A percentile compares a stretch with the other conserved stretches of the same genome.
phyloP scores from a whole-genome alignment of 2,888 invertebrate genomes.

The Entomobrya multifasciata region DNA sequence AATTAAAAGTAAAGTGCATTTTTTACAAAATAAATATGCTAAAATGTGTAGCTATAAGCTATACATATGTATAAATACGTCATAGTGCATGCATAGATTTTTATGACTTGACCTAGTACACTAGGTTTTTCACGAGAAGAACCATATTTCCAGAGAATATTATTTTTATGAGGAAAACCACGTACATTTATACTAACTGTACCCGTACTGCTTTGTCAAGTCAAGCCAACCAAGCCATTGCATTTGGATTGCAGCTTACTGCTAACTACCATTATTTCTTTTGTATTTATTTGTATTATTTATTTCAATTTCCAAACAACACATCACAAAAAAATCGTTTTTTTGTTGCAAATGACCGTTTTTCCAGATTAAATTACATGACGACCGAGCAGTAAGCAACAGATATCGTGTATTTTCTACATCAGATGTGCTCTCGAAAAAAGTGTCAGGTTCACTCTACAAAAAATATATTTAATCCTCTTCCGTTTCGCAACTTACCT shows the following conservation, averaged over 20 bases:
- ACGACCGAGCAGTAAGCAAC: background rate
- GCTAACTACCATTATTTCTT: background rate
- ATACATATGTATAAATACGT: no score
- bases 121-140: no score
- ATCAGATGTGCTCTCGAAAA: background rate
- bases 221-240: no score
- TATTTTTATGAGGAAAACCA: no score
- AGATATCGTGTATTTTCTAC: background rate
- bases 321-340: background rate
- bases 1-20: no score
- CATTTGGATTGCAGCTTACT: background rate
- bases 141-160: no score
- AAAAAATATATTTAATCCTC: constrained; percentile 22
- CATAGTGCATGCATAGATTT: no score
- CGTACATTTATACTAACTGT: no score
- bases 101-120: no score
- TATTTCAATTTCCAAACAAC: background rate
- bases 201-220: no score
- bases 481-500: constrained; percentile 30
- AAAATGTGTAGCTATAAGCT: no score
- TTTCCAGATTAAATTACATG: constrained; percentile 44
- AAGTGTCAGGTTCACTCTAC: constrained; percentile 42
- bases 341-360: constrained; percentile 32
- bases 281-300: background rate
- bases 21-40: no score